Conservation (phyloP, 2,113 vertebrate species). For the Grammomys dolichurus region DNA sequence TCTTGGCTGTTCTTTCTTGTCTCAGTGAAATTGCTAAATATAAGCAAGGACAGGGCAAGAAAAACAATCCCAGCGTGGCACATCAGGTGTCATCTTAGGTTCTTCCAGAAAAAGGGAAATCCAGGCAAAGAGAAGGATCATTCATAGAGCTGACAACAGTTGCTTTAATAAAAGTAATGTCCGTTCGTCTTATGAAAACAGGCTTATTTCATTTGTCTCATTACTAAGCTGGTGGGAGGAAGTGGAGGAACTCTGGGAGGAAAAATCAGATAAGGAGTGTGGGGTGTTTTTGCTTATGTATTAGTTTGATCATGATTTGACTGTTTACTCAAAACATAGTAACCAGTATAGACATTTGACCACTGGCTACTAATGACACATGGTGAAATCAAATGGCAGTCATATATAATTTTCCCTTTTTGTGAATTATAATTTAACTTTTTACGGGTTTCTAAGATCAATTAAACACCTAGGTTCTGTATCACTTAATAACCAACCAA, state of each 20-base stretch:
- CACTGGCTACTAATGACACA: constrained; percentile 55
- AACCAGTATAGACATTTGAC: constrained; percentile 51
- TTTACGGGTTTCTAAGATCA: constrained; percentile 9
- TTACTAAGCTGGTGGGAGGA: background rate
- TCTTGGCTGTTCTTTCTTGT: background rate
- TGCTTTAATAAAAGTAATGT: constrained; percentile 27
- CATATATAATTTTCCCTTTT: constrained; percentile 35
- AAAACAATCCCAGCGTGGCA: background rate
- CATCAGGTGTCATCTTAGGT: constrained; percentile 22
- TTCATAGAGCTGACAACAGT: background rate
- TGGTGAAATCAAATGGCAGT: constrained; percentile 52
- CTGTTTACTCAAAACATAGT: constrained; percentile 39
- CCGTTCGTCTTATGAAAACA: background rate
- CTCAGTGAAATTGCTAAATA: constrained; percentile 44
- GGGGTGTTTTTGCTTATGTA: constrained; percentile 28
- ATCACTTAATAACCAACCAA: constrained; percentile 40
- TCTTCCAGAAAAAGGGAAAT: constrained; percentile 23
- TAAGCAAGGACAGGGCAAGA: constrained; percentile 6
- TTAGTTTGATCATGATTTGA: constrained; percentile 10
- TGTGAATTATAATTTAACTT: constrained; percentile 43
- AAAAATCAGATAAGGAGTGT: background rate
- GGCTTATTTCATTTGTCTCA: background rate
- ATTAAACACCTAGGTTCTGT: constrained; percentile 44
- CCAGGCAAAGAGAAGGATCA: background rate
- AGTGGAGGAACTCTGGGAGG: background rate